A percentile compares a stretch with the other conserved stretches of the same genome.
Conservation (phyloP, 2,797 vertebrate species). For the Fratercula arctica region DNA sequence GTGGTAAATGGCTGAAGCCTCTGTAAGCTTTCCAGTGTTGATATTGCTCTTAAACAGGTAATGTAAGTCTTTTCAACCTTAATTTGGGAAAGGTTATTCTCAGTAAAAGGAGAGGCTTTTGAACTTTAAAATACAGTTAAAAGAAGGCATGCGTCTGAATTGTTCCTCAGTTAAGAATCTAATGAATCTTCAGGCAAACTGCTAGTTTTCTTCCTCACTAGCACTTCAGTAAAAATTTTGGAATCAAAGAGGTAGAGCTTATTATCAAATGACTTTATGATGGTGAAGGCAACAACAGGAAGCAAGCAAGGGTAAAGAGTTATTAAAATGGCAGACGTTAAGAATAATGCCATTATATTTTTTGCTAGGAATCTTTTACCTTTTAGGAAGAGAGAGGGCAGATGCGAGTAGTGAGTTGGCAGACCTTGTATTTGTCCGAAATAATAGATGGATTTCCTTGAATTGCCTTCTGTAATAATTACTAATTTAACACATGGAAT, state of each 20-base stretch:
- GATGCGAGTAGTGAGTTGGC: background rate
- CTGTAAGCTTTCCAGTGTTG: background rate
- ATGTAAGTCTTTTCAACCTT: background rate
- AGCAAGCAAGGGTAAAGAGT: background rate
- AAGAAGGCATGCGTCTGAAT: background rate
- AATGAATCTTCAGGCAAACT: background rate
- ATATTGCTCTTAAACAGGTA: background rate
- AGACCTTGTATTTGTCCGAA: slow-evolving; percentile 13
- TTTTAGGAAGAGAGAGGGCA: background rate
- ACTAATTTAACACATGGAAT: background rate
- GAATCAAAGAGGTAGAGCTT: background rate
- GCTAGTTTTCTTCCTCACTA: background rate
- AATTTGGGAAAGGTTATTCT: background rate
- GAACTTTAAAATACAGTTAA: background rate
- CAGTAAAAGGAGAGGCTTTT: background rate
- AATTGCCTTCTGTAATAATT: background rate
- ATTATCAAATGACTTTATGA: background rate
- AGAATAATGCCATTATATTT: background rate
- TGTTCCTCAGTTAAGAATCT: background rate
- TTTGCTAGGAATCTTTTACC: background rate
- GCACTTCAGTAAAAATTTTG: background rate
- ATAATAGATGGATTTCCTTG: slow-evolving; percentile 25
- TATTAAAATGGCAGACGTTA: background rate
- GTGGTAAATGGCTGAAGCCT: background rate
- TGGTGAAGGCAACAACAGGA: background rate